These are phyloP conservation scores for Lypha dubia DNA, from an alignment of 2,888 invertebrate genomes.

Conservation along the genomic window DNA sequence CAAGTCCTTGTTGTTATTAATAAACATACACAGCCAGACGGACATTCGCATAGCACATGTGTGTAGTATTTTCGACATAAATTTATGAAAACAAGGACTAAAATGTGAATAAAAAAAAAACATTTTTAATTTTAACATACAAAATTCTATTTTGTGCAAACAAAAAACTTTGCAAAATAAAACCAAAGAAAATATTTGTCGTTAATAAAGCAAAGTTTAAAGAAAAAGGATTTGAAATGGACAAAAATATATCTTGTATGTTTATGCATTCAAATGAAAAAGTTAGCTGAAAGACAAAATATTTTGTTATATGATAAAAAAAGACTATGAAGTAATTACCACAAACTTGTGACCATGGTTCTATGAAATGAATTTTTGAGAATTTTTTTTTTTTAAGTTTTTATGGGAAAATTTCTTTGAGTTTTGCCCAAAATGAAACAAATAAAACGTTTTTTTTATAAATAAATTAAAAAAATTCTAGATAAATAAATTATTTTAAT, in stretches of 20 bases:
- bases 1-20: slow-evolving; percentile 52
- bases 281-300: neutral
- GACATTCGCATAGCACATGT: neutral
- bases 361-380: neutral
- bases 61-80: neutral
- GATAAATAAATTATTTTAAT: too few relatives aligned
- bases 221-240: neutral
- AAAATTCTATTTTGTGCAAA: slow-evolving; percentile 9
- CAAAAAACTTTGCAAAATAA: slow-evolving; percentile 15
- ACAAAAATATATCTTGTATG: neutral
- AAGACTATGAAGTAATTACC: slow-evolving; percentile 39
- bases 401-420: neutral
- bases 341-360: neutral
- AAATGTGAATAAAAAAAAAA: slow-evolving; percentile 2
- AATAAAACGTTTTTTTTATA: too few relatives aligned
- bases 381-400: neutral
- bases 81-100: slow-evolving; percentile 37
- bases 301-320: slow-evolving; percentile 13
- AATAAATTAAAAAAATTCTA: too few relatives aligned
- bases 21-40: slow-evolving; percentile 23
- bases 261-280: neutral
- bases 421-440: too few relatives aligned
- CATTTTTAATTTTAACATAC: slow-evolving; percentile 44
- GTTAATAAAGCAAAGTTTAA: slow-evolving; percentile 53
- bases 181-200: slow-evolving; percentile 22